Conservation (phyloP, 2,113 vertebrate species). For the Apeltes quadracus region DNA sequence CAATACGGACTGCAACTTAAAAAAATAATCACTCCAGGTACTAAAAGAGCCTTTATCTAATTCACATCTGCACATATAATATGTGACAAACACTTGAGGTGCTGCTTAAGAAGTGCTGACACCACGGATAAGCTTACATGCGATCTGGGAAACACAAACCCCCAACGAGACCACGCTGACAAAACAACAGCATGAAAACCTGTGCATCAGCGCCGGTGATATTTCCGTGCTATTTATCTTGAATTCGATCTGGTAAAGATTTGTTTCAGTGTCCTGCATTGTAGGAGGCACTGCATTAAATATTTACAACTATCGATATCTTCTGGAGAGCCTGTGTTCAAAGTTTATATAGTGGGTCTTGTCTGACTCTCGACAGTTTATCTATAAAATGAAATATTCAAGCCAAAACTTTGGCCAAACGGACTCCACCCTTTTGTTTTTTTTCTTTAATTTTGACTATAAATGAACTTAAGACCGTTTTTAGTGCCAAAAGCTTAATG, state of each 20-base stretch:
- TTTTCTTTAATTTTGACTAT: conserved; percentile 22
- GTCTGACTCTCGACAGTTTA: conserved; percentile 70
- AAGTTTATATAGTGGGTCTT: conserved; percentile 73
- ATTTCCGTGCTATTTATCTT: conserved; percentile 74
- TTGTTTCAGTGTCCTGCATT: conserved; percentile 75
- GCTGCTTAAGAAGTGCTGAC: conserved; percentile 34
- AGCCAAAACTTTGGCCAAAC: conserved; percentile 30
- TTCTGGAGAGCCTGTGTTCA: conserved; percentile 71
- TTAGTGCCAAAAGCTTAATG: conserved; percentile 9
- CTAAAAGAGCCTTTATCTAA: not conserved
- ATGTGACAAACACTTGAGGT: conserved; percentile 3
- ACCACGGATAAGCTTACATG: conserved; percentile 17
- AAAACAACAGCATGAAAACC: conserved; percentile 38
- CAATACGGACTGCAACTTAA: not conserved
- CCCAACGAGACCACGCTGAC: conserved; percentile 30
- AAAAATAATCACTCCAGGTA: not conserved
- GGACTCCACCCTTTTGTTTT: conserved; percentile 5
- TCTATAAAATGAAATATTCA: conserved; percentile 72
- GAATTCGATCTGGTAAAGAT: conserved; percentile 75
- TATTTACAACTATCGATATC: conserved; percentile 79
- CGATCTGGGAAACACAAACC: conserved; percentile 22
- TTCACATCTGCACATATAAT: not conserved
- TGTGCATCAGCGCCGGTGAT: conserved; percentile 55
- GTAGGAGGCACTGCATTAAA: conserved; percentile 79
- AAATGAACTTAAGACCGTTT: conserved; percentile 9